These are phyloP conservation scores for Synchiropus splendidus DNA, from an alignment of 2,113 vertebrate species.

Conservation along the genomic window DNA sequence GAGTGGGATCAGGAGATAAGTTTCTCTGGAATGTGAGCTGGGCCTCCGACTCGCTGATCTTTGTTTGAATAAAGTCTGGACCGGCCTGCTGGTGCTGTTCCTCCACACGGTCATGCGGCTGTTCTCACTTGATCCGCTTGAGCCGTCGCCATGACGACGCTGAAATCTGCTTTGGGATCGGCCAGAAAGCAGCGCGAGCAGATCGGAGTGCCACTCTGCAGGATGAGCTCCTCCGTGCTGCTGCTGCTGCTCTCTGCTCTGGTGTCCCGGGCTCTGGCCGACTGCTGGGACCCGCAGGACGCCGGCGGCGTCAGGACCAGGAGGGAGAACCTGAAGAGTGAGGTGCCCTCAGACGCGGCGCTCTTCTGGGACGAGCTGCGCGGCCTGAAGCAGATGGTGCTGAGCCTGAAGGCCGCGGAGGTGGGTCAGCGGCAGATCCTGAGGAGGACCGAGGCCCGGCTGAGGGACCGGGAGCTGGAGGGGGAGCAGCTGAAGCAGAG, in stretches of 20 bases:
- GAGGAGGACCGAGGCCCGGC: conserved; percentile 34
- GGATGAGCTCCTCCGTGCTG: conserved; percentile 9
- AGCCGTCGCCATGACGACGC: too few relatives aligned
- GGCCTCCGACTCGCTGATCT: too few relatives aligned
- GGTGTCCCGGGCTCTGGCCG: background rate
- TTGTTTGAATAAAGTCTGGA: too few relatives aligned
- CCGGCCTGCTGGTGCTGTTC: too few relatives aligned
- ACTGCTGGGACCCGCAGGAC: background rate
- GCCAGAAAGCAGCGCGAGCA: too few relatives aligned
- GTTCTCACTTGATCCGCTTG: too few relatives aligned
- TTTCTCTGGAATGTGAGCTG: too few relatives aligned
- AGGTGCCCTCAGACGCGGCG: rapidly evolving
- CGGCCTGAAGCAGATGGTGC: conserved; percentile 41
- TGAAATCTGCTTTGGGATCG: too few relatives aligned
- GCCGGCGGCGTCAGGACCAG: too few relatives aligned
- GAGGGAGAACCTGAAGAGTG: background rate
- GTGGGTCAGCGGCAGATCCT: conserved; percentile 30
- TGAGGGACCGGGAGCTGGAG: conserved; percentile 34
- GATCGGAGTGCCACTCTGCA: conserved; percentile 1
- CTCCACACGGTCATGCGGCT: too few relatives aligned
- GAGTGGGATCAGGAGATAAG: background rate
- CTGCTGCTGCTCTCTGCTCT: conserved; percentile 10
- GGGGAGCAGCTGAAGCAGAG: conserved; percentile 2
- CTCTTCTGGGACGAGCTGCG: conserved; percentile 43
- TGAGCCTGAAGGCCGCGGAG: conserved; percentile 25